phyloP scores from a whole-genome alignment of 2,888 invertebrate genomes.

The Polietes domitor region DNA sequence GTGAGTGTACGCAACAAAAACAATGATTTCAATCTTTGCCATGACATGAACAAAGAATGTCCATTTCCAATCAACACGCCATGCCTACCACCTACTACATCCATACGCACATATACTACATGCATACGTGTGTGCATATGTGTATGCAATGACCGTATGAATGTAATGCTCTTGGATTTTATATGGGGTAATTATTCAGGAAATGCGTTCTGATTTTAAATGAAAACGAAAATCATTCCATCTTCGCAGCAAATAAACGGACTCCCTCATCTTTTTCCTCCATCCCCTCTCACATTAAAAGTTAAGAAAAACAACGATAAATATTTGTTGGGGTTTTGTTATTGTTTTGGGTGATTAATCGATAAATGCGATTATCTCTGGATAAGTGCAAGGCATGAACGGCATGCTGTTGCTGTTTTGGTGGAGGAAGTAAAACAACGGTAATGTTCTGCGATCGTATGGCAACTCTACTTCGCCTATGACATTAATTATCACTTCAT shows the following conservation, averaged over 20 bases:
- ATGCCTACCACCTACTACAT: no score
- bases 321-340: slow-evolving; percentile 16
- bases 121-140: neutral
- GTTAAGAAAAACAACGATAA: slow-evolving; percentile 24
- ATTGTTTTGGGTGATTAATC: slow-evolving; percentile 52
- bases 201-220: slow-evolving; percentile 24
- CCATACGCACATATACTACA: neutral
- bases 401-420: slow-evolving; percentile 11
- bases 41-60: slow-evolving; percentile 10
- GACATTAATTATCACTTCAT: neutral
- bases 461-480: slow-evolving; percentile 15
- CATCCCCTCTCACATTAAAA: neutral
- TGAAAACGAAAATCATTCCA: neutral
- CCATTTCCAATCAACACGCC: neutral
- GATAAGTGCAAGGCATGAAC: no score
- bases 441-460: neutral
- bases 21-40: slow-evolving; percentile 2
- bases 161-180: slow-evolving; percentile 16
- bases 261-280: neutral
- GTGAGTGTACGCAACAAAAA: slow-evolving; percentile 82
- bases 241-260: neutral
- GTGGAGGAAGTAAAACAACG: neutral
- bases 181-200: neutral
- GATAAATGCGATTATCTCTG: no score
- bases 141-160: neutral